Evolutionary conservation across 2,113 vertebrate genomes (phyloP), one percentile per base, ranked within the genome.

Genomic region (Thunnus maccoyii): DNA sequence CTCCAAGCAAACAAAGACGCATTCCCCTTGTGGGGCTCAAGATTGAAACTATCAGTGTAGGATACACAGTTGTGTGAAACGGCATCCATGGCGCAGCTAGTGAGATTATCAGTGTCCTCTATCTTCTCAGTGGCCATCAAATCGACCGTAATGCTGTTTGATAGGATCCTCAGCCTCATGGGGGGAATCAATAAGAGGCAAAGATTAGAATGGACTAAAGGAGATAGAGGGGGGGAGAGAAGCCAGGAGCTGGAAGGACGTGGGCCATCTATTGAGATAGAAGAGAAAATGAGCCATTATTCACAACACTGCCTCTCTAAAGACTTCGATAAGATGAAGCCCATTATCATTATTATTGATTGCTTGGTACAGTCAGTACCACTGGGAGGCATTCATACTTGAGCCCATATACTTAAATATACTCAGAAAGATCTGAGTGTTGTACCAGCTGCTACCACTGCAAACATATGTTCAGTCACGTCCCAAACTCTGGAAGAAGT

Each of bases 271-370:
- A 78, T 88, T 65, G 81, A 92, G 86, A 86, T 82, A 56, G 81
- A 88, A 72, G 85, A 87, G 85, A 93, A 91, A 92, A 92, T 86
- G 84, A 92, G 82, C 75, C 80, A 86, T 94, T 93, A 92, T 92
- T 91, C 78, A 90, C 91, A 91, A 89, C 85, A 89, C 55, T 86
- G 83, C 82, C 63, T 85, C 88, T 78, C 87, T 89, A 88, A 90
- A 85, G 87, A 91, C 86, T 79, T 70, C 51, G 74, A 86, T 88
- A 80, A 86, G 88, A 92, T 87, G 90, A 87, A 84, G 85, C 80
- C 82, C 72, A 84, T 93, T 91, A 93, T 91, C 86, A 89, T 92
- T 86, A 69, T 81, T 90, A 94, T 94, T 88, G 94, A 94, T 92
- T 78, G 47, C 77, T 76, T 22, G 11, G 76, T 81, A 56, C 63